A percentile compares a stretch with the other conserved stretches of the same genome.
Conservation (phyloP, 2,113 vertebrate species). For the Nothobranchius furzeri region DNA sequence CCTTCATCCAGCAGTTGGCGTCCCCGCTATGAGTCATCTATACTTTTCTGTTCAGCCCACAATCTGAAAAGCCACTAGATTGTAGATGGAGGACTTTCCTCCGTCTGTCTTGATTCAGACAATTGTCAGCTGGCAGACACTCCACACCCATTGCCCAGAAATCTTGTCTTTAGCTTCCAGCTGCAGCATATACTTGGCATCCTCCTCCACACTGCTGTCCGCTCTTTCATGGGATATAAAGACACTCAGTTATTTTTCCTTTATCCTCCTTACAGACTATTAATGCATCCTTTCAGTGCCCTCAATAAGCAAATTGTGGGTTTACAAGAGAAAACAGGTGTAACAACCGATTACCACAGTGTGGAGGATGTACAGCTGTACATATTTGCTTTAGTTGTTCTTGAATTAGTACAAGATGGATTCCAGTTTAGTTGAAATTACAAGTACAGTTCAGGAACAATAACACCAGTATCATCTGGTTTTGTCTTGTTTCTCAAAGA, state of each 20-base stretch:
- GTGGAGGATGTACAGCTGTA: constrained; percentile 51
- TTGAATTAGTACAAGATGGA: constrained; percentile 31
- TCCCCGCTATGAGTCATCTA: constrained; percentile 23
- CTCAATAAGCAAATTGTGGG: constrained; percentile 49
- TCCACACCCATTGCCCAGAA: constrained; percentile 54
- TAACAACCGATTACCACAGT: constrained; percentile 38
- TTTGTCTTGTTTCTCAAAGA: background rate
- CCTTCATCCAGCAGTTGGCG: constrained; percentile 40
- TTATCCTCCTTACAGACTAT: constrained; percentile 44
- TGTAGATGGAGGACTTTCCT: constrained; percentile 60
- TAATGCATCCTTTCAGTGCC: constrained; percentile 40
- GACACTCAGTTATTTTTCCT: constrained; percentile 11
- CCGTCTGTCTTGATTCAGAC: constrained; percentile 55
- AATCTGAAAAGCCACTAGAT: constrained; percentile 62
- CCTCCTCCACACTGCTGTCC: constrained; percentile 40
- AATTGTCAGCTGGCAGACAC: constrained; percentile 66
- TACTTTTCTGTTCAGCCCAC: constrained; percentile 51
- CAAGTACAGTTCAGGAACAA: background rate
- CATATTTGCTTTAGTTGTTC: constrained; percentile 9
- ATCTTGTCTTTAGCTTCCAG: constrained; percentile 65
- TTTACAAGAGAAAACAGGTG: constrained; percentile 63
- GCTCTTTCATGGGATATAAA: constrained; percentile 32
- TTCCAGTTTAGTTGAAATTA: constrained; percentile 5
- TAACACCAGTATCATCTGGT: background rate
- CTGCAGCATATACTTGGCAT: constrained; percentile 59